Evolutionary conservation across 2,113 vertebrate species (phyloP), one percentile per base, ranked within the genome.

Genomic region (Catharus bicknelli): DNA sequence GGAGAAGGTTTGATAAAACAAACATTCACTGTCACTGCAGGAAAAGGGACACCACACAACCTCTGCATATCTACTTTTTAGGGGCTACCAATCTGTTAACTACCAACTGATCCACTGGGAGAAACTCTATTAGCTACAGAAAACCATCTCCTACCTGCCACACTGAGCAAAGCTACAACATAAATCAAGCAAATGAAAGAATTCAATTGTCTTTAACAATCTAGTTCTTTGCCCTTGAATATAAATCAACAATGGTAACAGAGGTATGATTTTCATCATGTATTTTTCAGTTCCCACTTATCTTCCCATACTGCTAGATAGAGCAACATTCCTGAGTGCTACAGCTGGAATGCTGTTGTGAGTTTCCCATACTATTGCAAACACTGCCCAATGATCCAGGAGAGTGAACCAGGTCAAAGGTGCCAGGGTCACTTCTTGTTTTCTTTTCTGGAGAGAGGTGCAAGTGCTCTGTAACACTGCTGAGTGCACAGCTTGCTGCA

Each of bases 311-410:
- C 50, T 19, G 38, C 54, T 43, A 8, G 32, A 68, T 10, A 64
- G 51, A 84, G 27, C 91, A 72, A 81, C 93, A 96, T 95, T 96
- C 94, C 91, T 95, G 54, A 90, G 75, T 53, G 82, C 79, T 43
- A 13, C 69, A 64, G 70, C 73, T 77, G 82, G 88, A 97, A 95
- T 92, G 88, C 82, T 93, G 82, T 82, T 68, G 53, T 63, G 92
- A 79, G 83, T 93, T 93, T 94, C 78, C 81, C 81, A 95, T 89
- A 83, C 75, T 72, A 83, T 32, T 76, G 74, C 43, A 95, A 80
- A 96, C 51, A 78, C 61, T 95, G 91, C 53, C 91, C 83, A 91
- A 42, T 90, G 93, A 90, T 92, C 91, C 75, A 96, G 63, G 92
- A 94, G 70, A 95, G 75, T 69, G 72, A 96, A 34, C 91, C 27